Evolutionary conservation across 1,140 invertebrate genomes (phyloP), one percentile per base, ranked within the genome.

Genomic region (Aphelenchoides besseyi): DNA sequence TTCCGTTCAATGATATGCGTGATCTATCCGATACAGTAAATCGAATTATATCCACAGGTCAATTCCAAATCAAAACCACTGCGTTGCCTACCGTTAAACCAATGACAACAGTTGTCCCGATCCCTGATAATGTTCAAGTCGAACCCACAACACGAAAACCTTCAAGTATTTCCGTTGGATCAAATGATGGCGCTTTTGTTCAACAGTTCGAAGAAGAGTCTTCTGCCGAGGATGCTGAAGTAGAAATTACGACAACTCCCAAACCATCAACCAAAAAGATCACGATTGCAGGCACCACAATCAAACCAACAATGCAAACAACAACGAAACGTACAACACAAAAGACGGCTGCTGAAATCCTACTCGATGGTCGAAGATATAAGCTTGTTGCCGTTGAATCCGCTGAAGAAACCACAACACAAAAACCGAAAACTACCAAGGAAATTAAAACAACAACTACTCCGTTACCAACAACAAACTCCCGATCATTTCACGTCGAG

Each of bases 1-100:
- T 73, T 69, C 71, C 73, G 18, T 73, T 41, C 29, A 30, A 77
- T 2, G 23, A 62, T n/a, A 48, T 74, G 2, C 36, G 28, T 29
- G 74, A 77, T n/a, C 61, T 74, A 18, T 77, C 72, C 3, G 72
- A 75, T 12, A 74, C 72, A 0, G 12, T 74, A 3, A n/a, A 59
- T 30, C 29, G 72, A 37, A 70, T 74, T 2, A 52, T 73, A 0
- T 69, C 71, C 2, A 73, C 72, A 26, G 71, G 71, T 32, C 54
- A 67, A 26, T 70, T 77, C 16, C 63, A 33, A 36, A 12, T 66
- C 32, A 66, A 26, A 53, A 66, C 32, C n/a, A 1, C 32, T n/a
- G 32, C 16, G 23, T 16, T 12, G 12, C 55, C 55, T 5, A 18
- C 5, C 55, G 55, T 18, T 18, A 23, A 59, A 33, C 5, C 5